Conservation (phyloP, 2,113 vertebrate species). For the Tenebrosternarchus preto region DNA sequence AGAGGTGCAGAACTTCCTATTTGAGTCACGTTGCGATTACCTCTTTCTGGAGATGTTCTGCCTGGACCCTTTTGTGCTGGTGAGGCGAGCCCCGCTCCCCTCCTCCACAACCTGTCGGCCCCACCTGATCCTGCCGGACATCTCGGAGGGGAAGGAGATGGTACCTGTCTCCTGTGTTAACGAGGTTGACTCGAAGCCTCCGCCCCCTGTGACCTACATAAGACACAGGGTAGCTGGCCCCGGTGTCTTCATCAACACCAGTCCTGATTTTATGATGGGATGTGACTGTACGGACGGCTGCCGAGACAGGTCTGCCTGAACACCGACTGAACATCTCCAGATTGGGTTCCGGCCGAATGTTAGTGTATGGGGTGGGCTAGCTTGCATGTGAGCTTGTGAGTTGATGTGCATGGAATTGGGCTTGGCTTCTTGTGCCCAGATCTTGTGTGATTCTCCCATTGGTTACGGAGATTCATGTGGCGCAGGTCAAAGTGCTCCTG, state of each 20-base stretch:
- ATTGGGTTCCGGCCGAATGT: background rate
- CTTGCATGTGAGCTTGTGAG: background rate
- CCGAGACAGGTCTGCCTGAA: constrained; percentile 80
- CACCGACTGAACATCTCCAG: background rate
- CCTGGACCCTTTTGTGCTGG: constrained; percentile 84
- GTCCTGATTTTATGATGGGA: constrained; percentile 81
- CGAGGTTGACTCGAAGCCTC: constrained; percentile 78
- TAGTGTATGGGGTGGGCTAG: background rate
- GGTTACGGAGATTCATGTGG: background rate
- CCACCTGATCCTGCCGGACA: constrained; percentile 80
- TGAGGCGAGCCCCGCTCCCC: constrained; percentile 68
- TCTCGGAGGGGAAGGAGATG: constrained; percentile 80
- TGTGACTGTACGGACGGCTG: constrained; percentile 87
- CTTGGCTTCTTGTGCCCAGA: background rate
- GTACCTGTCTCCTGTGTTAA: constrained; percentile 84
- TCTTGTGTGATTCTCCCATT: background rate
- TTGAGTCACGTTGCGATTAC: constrained; percentile 81
- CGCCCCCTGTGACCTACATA: constrained; percentile 81
- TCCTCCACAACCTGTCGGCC: constrained; percentile 76
- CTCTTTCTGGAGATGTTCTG: constrained; percentile 89
- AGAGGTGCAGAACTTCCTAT: constrained; percentile 84
- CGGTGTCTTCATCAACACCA: constrained; percentile 82
- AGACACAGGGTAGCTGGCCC: constrained; percentile 78
- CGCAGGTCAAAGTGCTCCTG: constrained; percentile 82
- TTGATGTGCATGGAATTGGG: background rate